Percentiles rank a stretch among this genome's conserved stretches.
These are phyloP conservation scores for Drosophila kokeensis DNA, from an alignment of 2,888 invertebrate genomes.

Conservation along the genomic window DNA sequence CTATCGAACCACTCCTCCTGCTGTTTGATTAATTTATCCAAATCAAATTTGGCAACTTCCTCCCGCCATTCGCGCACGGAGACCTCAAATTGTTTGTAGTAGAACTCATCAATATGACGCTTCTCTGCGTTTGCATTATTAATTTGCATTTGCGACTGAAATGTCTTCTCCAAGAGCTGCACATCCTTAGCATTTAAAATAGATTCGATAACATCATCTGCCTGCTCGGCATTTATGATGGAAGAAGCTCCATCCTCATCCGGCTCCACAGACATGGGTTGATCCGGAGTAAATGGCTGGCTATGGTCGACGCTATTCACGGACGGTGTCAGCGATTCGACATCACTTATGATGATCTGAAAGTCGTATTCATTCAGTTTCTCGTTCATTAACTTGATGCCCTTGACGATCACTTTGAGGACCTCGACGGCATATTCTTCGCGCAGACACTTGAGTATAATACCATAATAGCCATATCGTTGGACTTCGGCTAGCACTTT, in stretches of 20 bases:
- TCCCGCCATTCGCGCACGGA: conserved; percentile 88
- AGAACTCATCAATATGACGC: conserved; percentile 69
- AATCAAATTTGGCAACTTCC: conserved; percentile 87
- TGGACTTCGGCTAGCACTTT: conserved; percentile 90
- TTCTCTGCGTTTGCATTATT: conserved; percentile 38
- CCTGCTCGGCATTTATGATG: conserved; percentile 33
- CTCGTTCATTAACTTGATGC: conserved; percentile 85
- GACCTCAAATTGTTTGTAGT: conserved; percentile 83
- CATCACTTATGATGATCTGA: conserved; percentile 67
- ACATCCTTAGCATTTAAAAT: conserved; percentile 79
- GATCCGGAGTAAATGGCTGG: conserved; percentile 17
- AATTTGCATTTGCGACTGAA: conserved; percentile 86
- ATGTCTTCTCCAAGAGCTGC: conserved; percentile 85
- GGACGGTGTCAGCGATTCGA: conserved; percentile 40
- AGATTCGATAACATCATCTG: conserved; percentile 77
- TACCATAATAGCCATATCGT: conserved; percentile 89
- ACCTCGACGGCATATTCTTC: conserved; percentile 91
- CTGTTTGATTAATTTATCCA: conserved; percentile 87
- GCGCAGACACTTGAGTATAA: conserved; percentile 88
- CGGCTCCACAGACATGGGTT: conserved; percentile 19
- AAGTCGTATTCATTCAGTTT: conserved; percentile 87
- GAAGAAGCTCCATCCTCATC: not conserved
- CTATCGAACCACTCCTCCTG: conserved; percentile 89
- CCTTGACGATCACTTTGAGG: conserved; percentile 87
- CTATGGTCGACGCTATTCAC: not conserved